Percentiles rank a stretch among this genome's conserved stretches.
phyloP scores from a whole-genome alignment of 2,797 vertebrate species.

The Urocyon cinereoargenteus region DNA sequence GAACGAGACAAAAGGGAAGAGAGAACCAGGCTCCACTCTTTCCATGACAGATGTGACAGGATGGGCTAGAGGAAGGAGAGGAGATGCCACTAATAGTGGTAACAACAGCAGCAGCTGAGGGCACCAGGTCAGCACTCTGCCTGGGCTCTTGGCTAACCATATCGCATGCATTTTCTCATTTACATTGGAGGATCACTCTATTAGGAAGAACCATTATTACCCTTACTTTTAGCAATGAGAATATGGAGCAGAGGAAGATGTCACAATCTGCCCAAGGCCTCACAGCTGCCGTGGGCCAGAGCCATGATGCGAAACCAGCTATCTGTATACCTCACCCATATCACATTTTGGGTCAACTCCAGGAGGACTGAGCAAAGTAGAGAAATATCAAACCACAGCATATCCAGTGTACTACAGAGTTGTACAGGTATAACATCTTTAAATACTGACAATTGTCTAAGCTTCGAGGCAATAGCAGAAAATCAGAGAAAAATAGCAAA shows the following conservation, averaged over 20 bases:
- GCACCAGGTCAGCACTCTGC: background rate
- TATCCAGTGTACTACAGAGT: background rate
- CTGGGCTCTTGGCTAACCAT: background rate
- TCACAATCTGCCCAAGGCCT: background rate
- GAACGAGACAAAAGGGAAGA: no score
- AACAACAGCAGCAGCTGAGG: background rate
- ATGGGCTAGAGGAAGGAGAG: background rate
- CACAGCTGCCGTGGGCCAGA: fast-evolving
- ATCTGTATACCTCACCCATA: background rate
- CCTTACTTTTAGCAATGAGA: background rate
- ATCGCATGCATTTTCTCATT: background rate
- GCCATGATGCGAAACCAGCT: background rate
- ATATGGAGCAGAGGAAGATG: background rate
- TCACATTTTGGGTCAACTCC: background rate
- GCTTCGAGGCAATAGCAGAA: background rate
- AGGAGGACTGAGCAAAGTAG: background rate
- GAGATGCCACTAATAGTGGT: fast-evolving
- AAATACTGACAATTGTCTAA: background rate
- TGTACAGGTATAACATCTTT: background rate
- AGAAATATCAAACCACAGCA: background rate
- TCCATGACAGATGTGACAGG: fast-evolving
- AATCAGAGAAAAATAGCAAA: background rate
- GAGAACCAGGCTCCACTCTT: no score
- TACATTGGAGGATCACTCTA: background rate
- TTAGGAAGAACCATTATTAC: background rate